Conservation (phyloP, 2,888 invertebrate species). For the Eucera pruinosa region DNA sequence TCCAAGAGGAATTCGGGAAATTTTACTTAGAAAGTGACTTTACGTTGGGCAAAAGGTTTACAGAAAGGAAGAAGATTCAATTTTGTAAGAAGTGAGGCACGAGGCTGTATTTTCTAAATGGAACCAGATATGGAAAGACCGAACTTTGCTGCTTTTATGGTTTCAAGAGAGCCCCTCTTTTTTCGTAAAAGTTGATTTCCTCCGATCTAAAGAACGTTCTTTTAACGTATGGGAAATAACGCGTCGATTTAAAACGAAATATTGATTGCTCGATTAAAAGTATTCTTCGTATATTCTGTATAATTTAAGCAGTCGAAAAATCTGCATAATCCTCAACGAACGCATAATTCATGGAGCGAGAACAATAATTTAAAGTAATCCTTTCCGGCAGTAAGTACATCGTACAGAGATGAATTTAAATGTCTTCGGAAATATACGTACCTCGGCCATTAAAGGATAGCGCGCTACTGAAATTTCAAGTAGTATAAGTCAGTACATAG, state of each 20-base stretch:
- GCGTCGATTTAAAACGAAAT: too few species aligned
- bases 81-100: background rate
- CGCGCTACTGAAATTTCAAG: slow-evolving; percentile 10
- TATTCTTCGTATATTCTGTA: too few species aligned
- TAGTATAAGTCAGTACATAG: background rate
- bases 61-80: background rate
- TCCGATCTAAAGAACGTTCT: too few species aligned
- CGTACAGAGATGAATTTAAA: slow-evolving; percentile 9
- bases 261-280: background rate
- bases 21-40: background rate
- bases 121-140: background rate
- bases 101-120: background rate
- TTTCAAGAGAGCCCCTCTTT: background rate
- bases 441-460: slow-evolving; percentile 1
- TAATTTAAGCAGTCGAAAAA: background rate
- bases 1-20: background rate
- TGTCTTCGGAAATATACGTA: slow-evolving; percentile 10
- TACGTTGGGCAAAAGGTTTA: background rate
- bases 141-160: background rate
- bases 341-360: background rate
- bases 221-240: too few species aligned
- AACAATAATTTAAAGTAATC: slow-evolving; percentile 9
- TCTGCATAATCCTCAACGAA: background rate
- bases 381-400: background rate
- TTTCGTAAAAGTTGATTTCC: background rate